phyloP scores from a whole-genome alignment of 2,113 vertebrate genomes.

The Microcebus lehilahytsara region DNA sequence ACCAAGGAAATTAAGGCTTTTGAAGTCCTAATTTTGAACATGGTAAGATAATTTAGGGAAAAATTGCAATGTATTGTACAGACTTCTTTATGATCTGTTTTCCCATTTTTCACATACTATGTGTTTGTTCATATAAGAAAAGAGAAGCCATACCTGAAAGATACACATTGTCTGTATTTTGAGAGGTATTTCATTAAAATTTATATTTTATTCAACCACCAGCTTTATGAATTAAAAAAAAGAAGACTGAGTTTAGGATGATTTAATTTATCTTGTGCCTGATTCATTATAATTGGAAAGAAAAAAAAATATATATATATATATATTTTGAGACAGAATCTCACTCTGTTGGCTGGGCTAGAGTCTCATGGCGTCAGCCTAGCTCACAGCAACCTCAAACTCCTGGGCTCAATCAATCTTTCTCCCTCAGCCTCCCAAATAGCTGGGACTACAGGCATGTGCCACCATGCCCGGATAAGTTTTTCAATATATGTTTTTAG shows the following conservation, averaged over 20 bases:
- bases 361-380: no score
- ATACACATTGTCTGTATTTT: background rate
- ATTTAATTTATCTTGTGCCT: background rate
- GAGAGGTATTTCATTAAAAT: conserved; percentile 15
- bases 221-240: background rate
- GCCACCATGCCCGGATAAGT: no score
- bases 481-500: no score
- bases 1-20: background rate
- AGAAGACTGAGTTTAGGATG: background rate
- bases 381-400: no score
- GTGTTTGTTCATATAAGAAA: background rate
- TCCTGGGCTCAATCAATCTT: no score
- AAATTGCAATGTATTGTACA: background rate
- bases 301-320: background rate
- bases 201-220: background rate
- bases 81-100: background rate
- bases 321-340: no score
- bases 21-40: background rate
- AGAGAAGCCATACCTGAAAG: background rate
- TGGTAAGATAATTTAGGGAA: background rate
- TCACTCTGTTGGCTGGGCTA: no score
- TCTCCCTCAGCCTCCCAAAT: no score
- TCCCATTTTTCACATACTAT: background rate
- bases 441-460: no score
- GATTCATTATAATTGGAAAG: background rate